Percentiles rank a stretch among this genome's conserved stretches.
Conservation (phyloP, 2,888 invertebrate genomes). For the Epinotia bilunana region DNA sequence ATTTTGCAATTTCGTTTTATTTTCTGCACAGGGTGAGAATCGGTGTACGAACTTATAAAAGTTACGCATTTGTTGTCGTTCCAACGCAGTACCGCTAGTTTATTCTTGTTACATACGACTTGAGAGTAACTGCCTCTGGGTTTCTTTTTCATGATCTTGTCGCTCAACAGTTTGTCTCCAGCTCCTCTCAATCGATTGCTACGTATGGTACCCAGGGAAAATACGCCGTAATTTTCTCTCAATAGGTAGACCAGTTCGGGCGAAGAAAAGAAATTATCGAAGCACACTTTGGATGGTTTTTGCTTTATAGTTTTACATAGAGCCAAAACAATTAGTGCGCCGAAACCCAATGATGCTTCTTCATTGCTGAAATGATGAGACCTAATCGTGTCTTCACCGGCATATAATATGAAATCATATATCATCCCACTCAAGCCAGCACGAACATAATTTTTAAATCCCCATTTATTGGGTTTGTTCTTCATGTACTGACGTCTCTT, state of each 20-base stretch:
- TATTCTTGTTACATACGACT: slow-evolving; percentile 29
- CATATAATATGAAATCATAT: slow-evolving; percentile 57
- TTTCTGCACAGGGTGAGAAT: slow-evolving; percentile 23
- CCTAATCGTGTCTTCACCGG: slow-evolving; percentile 55
- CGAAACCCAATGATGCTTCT: slow-evolving; percentile 50
- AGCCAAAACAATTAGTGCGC: slow-evolving; percentile 51
- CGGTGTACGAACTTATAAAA: slow-evolving; percentile 18
- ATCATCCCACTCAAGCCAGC: slow-evolving; percentile 55
- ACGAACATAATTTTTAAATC: slow-evolving; percentile 54
- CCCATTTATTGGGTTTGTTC: slow-evolving; percentile 59
- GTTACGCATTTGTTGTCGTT: slow-evolving; percentile 38
- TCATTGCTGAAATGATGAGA: slow-evolving; percentile 47
- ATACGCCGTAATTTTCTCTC: slow-evolving; percentile 17
- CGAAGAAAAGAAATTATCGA: slow-evolving; percentile 33
- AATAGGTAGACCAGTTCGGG: slow-evolving; percentile 16
- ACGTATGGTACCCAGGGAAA: slow-evolving; percentile 18
- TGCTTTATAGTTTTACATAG: slow-evolving; percentile 38
- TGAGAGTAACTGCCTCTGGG: slow-evolving; percentile 14
- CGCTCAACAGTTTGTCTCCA: slow-evolving; percentile 20
- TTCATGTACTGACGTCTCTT: slow-evolving; percentile 56
- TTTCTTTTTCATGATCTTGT: slow-evolving; percentile 42
- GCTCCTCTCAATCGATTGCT: slow-evolving; percentile 23
- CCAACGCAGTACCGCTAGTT: slow-evolving; percentile 24
- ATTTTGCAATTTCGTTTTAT: slow-evolving; percentile 48
- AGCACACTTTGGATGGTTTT: slow-evolving; percentile 25